phyloP scores from a whole-genome alignment of 2,888 invertebrate genomes.

The Eudasyphora cyanicolor region DNA sequence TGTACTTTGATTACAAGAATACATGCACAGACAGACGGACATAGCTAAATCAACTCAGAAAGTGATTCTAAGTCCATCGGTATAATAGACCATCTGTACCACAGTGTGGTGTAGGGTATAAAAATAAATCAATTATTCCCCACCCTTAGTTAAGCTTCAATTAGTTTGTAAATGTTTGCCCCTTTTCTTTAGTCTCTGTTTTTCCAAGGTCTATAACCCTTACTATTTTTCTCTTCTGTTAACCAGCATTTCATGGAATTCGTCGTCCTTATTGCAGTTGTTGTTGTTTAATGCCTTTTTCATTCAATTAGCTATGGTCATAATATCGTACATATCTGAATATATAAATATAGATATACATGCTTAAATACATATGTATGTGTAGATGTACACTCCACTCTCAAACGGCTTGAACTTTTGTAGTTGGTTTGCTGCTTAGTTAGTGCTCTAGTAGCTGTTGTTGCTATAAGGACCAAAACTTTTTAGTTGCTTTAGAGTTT shows the following conservation, averaged over 20 bases:
- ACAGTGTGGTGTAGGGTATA: too few relatives aligned
- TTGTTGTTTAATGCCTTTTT: constrained; percentile 44
- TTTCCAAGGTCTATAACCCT: neutral
- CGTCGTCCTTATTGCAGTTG: neutral
- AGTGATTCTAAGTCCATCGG: too few relatives aligned
- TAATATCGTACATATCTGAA: neutral
- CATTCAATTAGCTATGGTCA: constrained; percentile 56
- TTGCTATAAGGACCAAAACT: constrained; percentile 6
- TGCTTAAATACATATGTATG: too few relatives aligned
- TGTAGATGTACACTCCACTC: too few relatives aligned
- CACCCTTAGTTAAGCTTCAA: too few relatives aligned
- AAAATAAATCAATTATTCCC: too few relatives aligned
- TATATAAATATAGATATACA: constrained; percentile 15
- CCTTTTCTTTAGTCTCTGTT: too few relatives aligned
- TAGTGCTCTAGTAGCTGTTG: neutral
- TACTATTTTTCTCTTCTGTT: neutral
- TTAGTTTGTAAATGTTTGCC: too few relatives aligned
- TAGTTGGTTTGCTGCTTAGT: constrained; percentile 12
- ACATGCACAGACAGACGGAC: too few relatives aligned
- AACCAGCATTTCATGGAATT: neutral
- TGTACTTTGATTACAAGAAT: too few relatives aligned
- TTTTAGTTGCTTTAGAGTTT: constrained; percentile 43
- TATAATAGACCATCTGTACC: too few relatives aligned
- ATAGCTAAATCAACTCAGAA: too few relatives aligned
- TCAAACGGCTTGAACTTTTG: neutral